Conservation (phyloP, 2,888 invertebrate genomes). For the Drosophila falleni region DNA sequence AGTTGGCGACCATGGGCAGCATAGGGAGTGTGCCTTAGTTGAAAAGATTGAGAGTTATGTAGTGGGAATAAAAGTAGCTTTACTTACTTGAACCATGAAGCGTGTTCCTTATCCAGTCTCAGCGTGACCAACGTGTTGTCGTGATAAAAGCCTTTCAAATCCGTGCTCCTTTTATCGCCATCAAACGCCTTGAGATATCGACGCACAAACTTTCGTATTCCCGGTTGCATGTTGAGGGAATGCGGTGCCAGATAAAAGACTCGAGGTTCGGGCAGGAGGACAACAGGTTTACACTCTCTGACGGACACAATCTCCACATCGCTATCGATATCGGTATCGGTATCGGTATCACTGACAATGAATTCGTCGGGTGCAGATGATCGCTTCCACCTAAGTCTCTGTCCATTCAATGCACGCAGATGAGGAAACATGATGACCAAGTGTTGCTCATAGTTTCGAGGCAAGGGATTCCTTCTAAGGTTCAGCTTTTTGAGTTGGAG, state of each 20-base stretch:
- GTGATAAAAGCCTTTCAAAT: slow-evolving; percentile 34
- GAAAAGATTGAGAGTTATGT: not conserved
- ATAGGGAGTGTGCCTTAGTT: slow-evolving; percentile 35
- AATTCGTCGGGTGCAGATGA: not conserved
- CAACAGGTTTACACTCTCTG: slow-evolving; percentile 24
- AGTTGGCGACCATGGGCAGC: slow-evolving; percentile 5
- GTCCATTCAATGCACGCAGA: slow-evolving; percentile 31
- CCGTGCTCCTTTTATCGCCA: slow-evolving; percentile 2
- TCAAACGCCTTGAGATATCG: slow-evolving; percentile 50
- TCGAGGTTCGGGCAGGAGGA: slow-evolving; percentile 27
- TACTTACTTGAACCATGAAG: slow-evolving; percentile 28
- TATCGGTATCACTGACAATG: slow-evolving; percentile 13
- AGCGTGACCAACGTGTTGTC: slow-evolving; percentile 28
- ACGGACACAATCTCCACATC: slow-evolving; percentile 47
- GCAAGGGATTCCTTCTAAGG: slow-evolving; percentile 44
- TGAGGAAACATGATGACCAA: slow-evolving; percentile 37
- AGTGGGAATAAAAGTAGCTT: not conserved
- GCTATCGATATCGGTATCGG: slow-evolving; percentile 27
- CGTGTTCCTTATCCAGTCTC: slow-evolving; percentile 22
- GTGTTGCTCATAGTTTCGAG: slow-evolving; percentile 39
- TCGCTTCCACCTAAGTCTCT: not conserved
- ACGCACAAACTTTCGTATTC: slow-evolving; percentile 27
- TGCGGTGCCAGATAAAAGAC: slow-evolving; percentile 27
- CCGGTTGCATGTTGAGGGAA: not conserved
- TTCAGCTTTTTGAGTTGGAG: slow-evolving; percentile 34